Percentiles rank a stretch among this genome's conserved stretches.
phyloP scores from a whole-genome alignment of 1,140 invertebrate genomes.

The Scaptomyza hsui region DNA sequence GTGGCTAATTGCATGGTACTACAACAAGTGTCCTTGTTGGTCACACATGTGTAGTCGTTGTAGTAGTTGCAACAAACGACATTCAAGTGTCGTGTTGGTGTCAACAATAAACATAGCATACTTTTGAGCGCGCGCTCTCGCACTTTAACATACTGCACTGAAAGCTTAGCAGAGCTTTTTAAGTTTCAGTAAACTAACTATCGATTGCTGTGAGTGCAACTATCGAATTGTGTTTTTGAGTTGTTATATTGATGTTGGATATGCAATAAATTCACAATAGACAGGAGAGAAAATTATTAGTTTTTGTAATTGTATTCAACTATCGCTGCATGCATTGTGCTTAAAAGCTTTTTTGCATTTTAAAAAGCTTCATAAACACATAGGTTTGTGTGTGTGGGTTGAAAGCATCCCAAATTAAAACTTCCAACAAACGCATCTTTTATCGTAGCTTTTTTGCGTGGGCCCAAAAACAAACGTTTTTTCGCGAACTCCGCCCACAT shows the following conservation, averaged over 20 bases:
- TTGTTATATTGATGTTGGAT: no score
- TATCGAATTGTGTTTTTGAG: neutral
- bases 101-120: constrained; percentile 51
- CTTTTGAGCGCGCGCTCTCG: constrained; percentile 15
- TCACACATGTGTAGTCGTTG: constrained; percentile 11
- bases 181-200: neutral
- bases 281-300: no score
- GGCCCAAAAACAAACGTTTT: no score
- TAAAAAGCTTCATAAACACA: no score
- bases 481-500: no score
- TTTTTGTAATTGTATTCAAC: no score
- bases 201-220: neutral
- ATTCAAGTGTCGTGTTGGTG: constrained; percentile 44
- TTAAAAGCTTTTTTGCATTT: constrained; percentile 4
- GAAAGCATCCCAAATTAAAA: neutral
- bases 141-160: neutral
- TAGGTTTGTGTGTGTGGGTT: neutral
- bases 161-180: neutral
- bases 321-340: neutral
- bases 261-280: no score
- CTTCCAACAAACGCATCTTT: constrained; percentile 11
- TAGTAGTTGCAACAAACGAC: constrained; percentile 41
- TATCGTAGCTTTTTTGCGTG: constrained; percentile 35
- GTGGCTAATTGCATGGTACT: constrained; percentile 24
- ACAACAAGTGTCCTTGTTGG: constrained; percentile 15